Evolutionary conservation across 1,140 invertebrate genomes (phyloP).

Genomic region (Brachionus koreanus): DNA sequence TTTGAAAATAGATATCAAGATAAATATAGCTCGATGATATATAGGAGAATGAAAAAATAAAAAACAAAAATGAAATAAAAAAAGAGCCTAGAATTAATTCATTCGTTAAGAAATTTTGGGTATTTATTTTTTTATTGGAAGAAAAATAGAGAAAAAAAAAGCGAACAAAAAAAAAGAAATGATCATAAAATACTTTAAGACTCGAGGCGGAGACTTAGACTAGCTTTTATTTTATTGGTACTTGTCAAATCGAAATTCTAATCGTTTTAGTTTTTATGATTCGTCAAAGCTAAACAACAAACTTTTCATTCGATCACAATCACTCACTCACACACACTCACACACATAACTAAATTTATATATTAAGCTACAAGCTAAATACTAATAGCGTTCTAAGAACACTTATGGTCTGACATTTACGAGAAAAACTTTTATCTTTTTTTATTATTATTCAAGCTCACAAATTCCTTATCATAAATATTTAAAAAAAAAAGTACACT

Average conservation of each 20-base stretch:
- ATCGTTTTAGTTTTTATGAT: neutral
- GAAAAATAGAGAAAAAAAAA: neutral
- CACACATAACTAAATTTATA: no score
- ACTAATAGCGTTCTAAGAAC: neutral
- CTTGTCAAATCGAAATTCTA: neutral
- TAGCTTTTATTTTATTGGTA: neutral
- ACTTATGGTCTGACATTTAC: constrained; percentile 26
- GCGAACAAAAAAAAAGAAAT: constrained; percentile 25
- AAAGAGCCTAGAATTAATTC: neutral
- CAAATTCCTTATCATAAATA: constrained; percentile 5
- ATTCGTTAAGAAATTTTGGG: constrained; percentile 30
- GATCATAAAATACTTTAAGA: constrained; percentile 41
- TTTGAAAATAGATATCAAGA: constrained; percentile 2
- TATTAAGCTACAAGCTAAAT: neutral
- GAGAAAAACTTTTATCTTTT: neutral
- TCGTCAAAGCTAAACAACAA: neutral
- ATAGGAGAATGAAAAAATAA: neutral
- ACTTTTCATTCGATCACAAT: neutral
- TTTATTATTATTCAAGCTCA: constrained; percentile 38
- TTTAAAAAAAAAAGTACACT: neutral
- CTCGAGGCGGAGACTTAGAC: neutral
- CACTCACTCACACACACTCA: neutral
- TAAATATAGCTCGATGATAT: neutral
- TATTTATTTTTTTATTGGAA: constrained; percentile 5
- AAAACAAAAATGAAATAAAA: neutral